Evolutionary conservation across 1,140 invertebrate species (phyloP), one percentile per base, ranked within the genome.

Genomic region (Diabrotica virgifera): DNA sequence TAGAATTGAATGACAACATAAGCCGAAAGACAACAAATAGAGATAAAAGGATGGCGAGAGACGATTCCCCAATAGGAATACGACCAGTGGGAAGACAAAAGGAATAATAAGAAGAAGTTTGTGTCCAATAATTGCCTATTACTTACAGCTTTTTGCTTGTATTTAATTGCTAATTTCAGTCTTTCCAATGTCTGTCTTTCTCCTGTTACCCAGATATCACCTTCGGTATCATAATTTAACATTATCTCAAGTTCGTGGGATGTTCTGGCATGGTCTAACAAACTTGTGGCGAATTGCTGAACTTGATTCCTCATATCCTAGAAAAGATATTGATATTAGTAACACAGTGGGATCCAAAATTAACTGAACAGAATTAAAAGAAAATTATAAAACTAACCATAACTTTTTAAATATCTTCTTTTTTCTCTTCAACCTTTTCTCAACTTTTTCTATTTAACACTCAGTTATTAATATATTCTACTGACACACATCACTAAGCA

Each of bases 201-300:
- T 0, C 85, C 89, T 50, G 85, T 85, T 72, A 87, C 85, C 66
- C 86, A 87, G 7, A 84, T 84, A 2, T 84, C 82, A 56, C 84
- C 84, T 5, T 87, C 83, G 0, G 90, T 90, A 77, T 94, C 90
- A 65, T 93, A 88, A 77, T 93, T 93, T 11, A 97, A 81, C 61
- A 97, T 91, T 36, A 95, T 90, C 65, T 93, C 91, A 66, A 97
- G 78, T 79, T 98, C 96, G 63, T 91, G 87, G 0, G 94, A 95
- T 56, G 91, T 94, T 53, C 95, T 81, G 0, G 92, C 91, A 80
- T 97, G 93, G 70, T 95, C 88, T 54, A 98, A 77, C 14, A 98
- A 81, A 74, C 94, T 90, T 0, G 95, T 93, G 0, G 94, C 94
- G 74, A 97, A 97, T 12, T 66, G 69, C 71, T 77, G 74, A 57